Conservation (phyloP, 2,797 vertebrate species). For the Peromyscus eremicus region DNA sequence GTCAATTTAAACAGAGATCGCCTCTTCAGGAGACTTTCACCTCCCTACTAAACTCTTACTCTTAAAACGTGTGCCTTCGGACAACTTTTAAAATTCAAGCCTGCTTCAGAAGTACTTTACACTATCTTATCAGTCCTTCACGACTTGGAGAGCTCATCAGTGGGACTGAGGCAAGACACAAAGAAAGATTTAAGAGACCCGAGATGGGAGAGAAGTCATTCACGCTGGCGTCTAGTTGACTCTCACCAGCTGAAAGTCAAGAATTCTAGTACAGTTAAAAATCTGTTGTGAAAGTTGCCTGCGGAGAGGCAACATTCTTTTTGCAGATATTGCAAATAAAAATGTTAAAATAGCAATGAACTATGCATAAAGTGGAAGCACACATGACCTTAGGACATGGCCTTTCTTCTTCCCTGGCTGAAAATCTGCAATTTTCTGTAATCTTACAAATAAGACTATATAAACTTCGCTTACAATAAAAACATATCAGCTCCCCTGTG, state of each 20-base stretch:
- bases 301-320: not conserved
- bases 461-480: not conserved
- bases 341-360: not conserved
- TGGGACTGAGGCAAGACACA: not conserved
- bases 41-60: not conserved
- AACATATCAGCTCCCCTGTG: too few relatives aligned
- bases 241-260: not conserved
- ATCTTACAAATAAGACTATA: not conserved
- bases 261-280: not conserved
- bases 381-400: not conserved
- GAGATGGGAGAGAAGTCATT: not conserved
- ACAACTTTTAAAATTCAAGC: slow-evolving; percentile 15
- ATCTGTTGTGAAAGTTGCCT: not conserved
- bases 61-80: slow-evolving; percentile 3
- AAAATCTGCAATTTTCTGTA: not conserved
- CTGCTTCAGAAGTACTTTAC: not conserved
- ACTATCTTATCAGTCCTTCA: not conserved
- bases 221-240: not conserved
- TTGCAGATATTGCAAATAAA: not conserved
- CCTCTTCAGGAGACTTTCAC: not conserved
- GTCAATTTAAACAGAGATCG: not conserved
- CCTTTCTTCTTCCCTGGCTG: not conserved
- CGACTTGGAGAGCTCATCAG: not conserved
- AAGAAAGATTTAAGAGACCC: not conserved
- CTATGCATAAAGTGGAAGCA: not conserved